Conservation (phyloP, 2,113 vertebrate genomes). For the Arizona elegans region DNA sequence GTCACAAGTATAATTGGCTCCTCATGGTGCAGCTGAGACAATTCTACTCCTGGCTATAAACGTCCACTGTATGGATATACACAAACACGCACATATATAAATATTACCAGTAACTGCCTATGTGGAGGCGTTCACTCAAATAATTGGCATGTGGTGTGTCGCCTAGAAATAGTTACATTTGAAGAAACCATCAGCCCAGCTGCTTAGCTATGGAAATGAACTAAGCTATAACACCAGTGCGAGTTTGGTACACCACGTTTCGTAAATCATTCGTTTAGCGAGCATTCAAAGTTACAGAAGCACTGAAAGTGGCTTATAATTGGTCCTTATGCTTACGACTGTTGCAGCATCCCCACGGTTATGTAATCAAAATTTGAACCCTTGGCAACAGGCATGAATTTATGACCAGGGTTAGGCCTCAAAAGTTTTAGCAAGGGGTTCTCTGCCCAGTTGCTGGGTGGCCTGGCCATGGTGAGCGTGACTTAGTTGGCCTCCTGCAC, state of each 20-base stretch:
- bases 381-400: neutral
- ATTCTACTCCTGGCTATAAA: neutral
- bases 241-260: neutral
- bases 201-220: neutral
- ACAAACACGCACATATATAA: neutral
- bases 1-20: neutral
- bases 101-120: neutral
- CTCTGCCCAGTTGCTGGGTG: too few relatives aligned
- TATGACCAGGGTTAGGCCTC: neutral
- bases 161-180: neutral
- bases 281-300: neutral
- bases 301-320: neutral
- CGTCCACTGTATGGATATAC: neutral
- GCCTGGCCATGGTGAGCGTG: too few relatives aligned
- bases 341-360: neutral
- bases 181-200: neutral
- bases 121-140: neutral
- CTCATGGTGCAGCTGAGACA: neutral
- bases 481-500: too few relatives aligned
- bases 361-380: neutral
- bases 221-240: neutral
- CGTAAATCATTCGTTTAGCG: neutral
- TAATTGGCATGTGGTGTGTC: neutral
- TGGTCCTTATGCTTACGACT: neutral
- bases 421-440: too few relatives aligned